Evolutionary conservation across 2,888 invertebrate species (phyloP).

Genomic region (Plebejus melissa): DNA sequence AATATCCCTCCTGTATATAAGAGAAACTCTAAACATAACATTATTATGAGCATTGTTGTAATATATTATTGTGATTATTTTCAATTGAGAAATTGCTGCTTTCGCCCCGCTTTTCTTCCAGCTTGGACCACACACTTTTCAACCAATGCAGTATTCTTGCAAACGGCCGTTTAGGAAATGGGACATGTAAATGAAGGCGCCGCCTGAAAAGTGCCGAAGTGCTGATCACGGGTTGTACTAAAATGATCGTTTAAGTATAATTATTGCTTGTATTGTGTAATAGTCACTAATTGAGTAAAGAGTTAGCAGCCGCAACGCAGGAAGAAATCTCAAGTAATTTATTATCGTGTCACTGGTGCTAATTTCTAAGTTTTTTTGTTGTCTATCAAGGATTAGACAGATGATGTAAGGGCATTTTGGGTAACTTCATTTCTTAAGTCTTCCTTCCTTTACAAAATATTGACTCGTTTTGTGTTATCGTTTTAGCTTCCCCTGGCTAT

Average conservation of each 20-base stretch:
- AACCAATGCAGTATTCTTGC: constrained; percentile 59
- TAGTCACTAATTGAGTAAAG: no score
- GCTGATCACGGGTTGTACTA: constrained; percentile 38
- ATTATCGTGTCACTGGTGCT: no score
- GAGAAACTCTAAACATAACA: no score
- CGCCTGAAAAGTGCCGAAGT: constrained; percentile 39
- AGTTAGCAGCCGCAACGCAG: no score
- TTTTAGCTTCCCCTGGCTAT: not conserved
- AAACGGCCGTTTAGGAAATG: constrained; percentile 66
- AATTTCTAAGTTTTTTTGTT: no score
- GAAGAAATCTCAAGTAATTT: no score
- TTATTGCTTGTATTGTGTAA: not conserved
- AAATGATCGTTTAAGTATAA: not conserved
- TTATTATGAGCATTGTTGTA: no score
- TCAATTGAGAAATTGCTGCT: no score
- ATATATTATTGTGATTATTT: no score
- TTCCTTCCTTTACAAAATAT: not conserved
- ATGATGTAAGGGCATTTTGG: no score
- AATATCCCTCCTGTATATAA: no score
- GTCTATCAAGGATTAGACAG: no score
- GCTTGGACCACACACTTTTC: constrained; percentile 37
- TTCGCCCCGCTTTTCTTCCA: not conserved
- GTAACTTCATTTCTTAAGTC: not conserved
- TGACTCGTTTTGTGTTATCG: not conserved
- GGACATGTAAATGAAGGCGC: constrained; percentile 64